phyloP scores from a whole-genome alignment of 2,888 invertebrate genomes.

The Drosophila flavopinicola region DNA sequence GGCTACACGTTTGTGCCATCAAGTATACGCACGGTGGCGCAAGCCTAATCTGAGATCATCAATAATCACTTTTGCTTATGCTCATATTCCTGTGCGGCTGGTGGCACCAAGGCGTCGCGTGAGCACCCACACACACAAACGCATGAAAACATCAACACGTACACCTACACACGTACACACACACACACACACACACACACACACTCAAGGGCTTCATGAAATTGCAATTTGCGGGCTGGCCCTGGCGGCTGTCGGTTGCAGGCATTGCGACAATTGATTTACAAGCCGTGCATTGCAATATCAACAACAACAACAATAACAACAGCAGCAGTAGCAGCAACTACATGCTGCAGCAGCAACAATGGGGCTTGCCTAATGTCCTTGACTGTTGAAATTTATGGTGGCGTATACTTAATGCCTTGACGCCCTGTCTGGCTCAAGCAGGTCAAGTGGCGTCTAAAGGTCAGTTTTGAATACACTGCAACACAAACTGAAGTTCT shows the following conservation, averaged over 20 bases:
- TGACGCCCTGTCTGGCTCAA: slow-evolving; percentile 59
- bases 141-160: not conserved
- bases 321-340: not conserved
- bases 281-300: slow-evolving; percentile 55
- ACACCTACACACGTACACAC: not conserved
- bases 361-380: slow-evolving; percentile 42
- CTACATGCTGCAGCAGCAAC: not conserved
- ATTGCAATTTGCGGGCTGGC: slow-evolving; percentile 56
- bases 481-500: slow-evolving; percentile 28
- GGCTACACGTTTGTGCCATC: slow-evolving; percentile 42
- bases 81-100: slow-evolving; percentile 5
- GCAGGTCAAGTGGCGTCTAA: slow-evolving; percentile 66
- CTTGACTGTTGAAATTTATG: slow-evolving; percentile 68
- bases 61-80: slow-evolving; percentile 55
- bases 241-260: slow-evolving; percentile 59
- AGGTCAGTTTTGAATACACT: slow-evolving; percentile 61
- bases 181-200: slow-evolving; percentile 9
- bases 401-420: slow-evolving; percentile 52
- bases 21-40: slow-evolving; percentile 48
- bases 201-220: slow-evolving; percentile 35
- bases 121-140: slow-evolving; percentile 7
- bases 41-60: slow-evolving; percentile 47
- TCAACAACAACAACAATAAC: slow-evolving; percentile 13
- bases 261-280: slow-evolving; percentile 73
- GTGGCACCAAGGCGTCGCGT: slow-evolving; percentile 9